Evolutionary conservation across 1,140 invertebrate species (phyloP), one percentile per base, ranked within the genome.

Genomic region (Cherax quadricarinatus): DNA sequence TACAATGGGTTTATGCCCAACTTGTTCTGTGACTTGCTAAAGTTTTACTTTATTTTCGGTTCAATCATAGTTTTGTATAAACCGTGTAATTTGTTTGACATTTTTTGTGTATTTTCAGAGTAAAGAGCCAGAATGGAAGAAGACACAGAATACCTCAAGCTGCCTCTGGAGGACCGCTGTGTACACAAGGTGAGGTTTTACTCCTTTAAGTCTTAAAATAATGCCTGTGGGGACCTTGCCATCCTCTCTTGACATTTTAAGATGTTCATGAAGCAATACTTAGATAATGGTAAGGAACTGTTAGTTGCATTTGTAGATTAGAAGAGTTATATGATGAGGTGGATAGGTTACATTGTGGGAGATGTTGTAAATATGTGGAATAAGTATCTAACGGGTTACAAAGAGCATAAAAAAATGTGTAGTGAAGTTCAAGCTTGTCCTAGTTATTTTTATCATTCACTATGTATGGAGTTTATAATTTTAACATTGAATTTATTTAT

Each of bases 141-240:
- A 95, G 98, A 99, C 94, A 97, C 97, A 91, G 98, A 99, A 95
- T 99, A 98, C 95, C 96, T 97, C 94, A 99, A 99, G 95, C 95
- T 99, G 89, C 97, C 98, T 4, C 96, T 98, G 78, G 98, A 99
- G 93, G 98, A 99, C 93, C 96, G 97, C 95, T 98, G 97, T 95
- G 96, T 97, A 24, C 98, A 99, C 95, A 99, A 99, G 96, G 96
- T 97, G 95, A 94, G 93, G 93, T 14, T 24, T 70, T 84, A 57
- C 53, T 14, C 14, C 57, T 7, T 24, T 41, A 24, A 86, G 3
- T 62, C 89, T n/a, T 86, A 57, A 30, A 88, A 88, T 79, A 75
- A 24, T 18, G 62, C 14, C 41, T 24, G 16, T 86, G 21, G 30
- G 30, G 30, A 41, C 30, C 2, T 41, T 41, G 30, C 30, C 30